Conservation (phyloP, 2,888 invertebrate genomes). For the Sphaerophoria rueppellii region DNA sequence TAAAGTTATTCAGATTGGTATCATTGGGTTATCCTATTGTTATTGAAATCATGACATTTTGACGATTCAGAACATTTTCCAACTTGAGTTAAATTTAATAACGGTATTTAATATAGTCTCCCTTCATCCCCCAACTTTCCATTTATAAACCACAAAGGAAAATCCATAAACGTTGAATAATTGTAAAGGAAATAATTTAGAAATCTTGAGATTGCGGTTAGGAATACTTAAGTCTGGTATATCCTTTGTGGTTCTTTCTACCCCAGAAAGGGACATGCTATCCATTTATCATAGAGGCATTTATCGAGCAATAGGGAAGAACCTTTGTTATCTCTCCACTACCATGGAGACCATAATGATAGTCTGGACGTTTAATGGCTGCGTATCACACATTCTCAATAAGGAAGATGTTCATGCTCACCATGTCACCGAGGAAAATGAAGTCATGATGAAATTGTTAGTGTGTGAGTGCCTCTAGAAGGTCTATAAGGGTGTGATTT, state of each 20-base stretch:
- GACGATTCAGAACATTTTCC: too few relatives aligned
- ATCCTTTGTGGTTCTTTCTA: not conserved
- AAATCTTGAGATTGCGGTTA: constrained; percentile 59
- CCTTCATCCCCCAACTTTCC: not conserved
- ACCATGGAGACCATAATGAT: constrained; percentile 5
- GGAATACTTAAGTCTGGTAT: constrained; percentile 15
- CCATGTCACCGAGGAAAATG: constrained; percentile 3
- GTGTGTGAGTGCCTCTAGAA: not conserved
- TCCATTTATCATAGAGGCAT: not conserved
- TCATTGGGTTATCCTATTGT: too few relatives aligned
- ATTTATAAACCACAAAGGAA: constrained; percentile 62
- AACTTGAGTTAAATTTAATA: too few relatives aligned
- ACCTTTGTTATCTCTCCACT: constrained; percentile 41
- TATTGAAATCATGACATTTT: too few relatives aligned
- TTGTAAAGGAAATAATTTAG: constrained; percentile 68
- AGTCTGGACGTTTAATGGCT: constrained; percentile 40
- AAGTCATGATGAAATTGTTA: not conserved
- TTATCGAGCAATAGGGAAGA: not conserved
- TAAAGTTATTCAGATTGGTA: too few relatives aligned
- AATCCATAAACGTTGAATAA: constrained; percentile 66
- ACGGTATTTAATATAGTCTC: too few relatives aligned
- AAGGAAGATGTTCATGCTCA: constrained; percentile 22
- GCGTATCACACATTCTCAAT: constrained; percentile 17
- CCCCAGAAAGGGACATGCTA: too few relatives aligned
- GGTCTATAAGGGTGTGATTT: constrained; percentile 34